phyloP scores from a whole-genome alignment of 2,888 invertebrate species.

The Lasioglossum zephyrum region DNA sequence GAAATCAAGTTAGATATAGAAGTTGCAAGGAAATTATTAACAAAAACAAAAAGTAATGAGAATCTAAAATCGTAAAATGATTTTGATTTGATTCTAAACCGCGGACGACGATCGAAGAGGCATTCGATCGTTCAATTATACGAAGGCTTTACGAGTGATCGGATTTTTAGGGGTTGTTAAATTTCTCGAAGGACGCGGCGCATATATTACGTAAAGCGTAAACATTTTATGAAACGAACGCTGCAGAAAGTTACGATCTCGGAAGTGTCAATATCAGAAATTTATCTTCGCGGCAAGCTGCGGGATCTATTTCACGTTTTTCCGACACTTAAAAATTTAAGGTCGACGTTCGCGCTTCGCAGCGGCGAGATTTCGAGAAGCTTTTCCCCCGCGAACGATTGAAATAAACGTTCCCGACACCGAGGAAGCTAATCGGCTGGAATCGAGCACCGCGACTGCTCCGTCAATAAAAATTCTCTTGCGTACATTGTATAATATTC shows the following conservation, averaged over 20 bases:
- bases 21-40: too few species aligned
- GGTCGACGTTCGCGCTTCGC: neutral
- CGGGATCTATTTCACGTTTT: constrained; percentile 11
- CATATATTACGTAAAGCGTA: constrained; percentile 13
- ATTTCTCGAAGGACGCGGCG: neutral
- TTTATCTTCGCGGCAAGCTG: constrained; percentile 2
- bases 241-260: neutral
- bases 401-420: neutral
- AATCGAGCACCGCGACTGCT: neutral
- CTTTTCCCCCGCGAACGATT: neutral
- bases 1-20: too few species aligned
- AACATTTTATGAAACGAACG: constrained; percentile 24
- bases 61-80: neutral
- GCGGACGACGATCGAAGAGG: neutral
- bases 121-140: neutral
- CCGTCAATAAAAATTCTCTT: neutral
- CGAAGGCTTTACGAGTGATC: neutral
- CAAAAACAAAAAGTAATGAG: too few species aligned
- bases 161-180: neutral
- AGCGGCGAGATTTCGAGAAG: neutral
- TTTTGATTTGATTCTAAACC: neutral
- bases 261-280: constrained; percentile 22
- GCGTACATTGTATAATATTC: neutral
- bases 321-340: neutral
- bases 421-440: neutral